Evolutionary conservation across 2,113 vertebrate species (phyloP), one percentile per base, ranked within the genome.

Genomic region (Mustelus asterias): DNA sequence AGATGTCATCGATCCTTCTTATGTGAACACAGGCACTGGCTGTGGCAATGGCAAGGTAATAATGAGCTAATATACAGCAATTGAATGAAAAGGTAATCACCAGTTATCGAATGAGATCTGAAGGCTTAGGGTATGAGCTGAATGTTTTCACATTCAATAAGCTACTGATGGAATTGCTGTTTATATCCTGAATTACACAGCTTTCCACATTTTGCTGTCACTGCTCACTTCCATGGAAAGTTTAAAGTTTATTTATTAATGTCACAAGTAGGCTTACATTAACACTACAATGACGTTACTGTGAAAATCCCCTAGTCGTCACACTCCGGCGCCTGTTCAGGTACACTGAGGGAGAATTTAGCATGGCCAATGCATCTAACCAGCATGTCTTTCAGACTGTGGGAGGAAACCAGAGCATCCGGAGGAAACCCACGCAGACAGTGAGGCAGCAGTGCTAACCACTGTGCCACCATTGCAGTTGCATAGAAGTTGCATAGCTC

Each of bases 1-100:
- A 4, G 98, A 99, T 48, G 97, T 99, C 54, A 97, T 97, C 0
- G 98, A 99, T 96, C 98, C 98, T 22, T 98, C 97, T 67, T 98
- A 99, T 14, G 98, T 99, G 44, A 98, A 98, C 0, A 96, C 97
- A 26, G 98, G 98, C 65, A 98, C 98, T 86, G 97, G 97, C 44
- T 99, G 98, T 86, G 97, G 44, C 29, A 58, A 96, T 95, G 98
- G 97, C 78, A 98, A 98, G 97, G 98, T 99, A 96, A 96, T 18
- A 86, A 69, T 48, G 44, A 26, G 33, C 54, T 44, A 14, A 95
- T 72, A 18, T 72, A 44, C 29, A 86, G 20, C 54, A 89, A 86
- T 78, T 24, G 6, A 94, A 67, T 41, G 41, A 70, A 67, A 2
- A 48, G 41, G 24, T 20, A 72, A 33, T 44, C 22, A 69, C 14